Evolutionary conservation across 2,888 invertebrate genomes (phyloP).

Genomic region (Gymnocheta viridis): DNA sequence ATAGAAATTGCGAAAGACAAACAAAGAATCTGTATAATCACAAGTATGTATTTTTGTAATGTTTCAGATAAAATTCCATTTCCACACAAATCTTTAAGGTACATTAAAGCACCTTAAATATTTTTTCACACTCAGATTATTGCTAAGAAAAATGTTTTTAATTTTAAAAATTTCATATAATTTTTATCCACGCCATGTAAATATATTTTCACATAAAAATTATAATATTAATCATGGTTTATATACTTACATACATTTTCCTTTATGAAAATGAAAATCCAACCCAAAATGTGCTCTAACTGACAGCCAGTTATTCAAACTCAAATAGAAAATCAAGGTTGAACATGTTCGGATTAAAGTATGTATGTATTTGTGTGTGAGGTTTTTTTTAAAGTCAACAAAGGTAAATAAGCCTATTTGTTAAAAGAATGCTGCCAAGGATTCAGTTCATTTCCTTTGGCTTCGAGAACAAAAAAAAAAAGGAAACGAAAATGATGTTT

Average conservation of each 20-base stretch:
- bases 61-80: not conserved
- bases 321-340: conserved; percentile 57
- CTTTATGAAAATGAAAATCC: conserved; percentile 12
- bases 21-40: no score
- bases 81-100: not conserved
- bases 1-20: no score
- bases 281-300: conserved; percentile 44
- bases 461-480: conserved; percentile 48
- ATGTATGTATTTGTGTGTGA: not conserved
- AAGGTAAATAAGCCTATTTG: conserved; percentile 68
- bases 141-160: conserved; percentile 60
- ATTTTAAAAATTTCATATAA: conserved; percentile 52
- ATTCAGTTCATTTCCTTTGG: conserved; percentile 54
- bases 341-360: not conserved
- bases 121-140: not conserved
- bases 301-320: conserved; percentile 55
- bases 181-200: conserved; percentile 9
- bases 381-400: conserved; percentile 27
- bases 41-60: not conserved
- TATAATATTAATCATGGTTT: conserved; percentile 57
- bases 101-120: conserved; percentile 3
- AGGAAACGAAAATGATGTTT: conserved; percentile 28
- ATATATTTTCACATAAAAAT: conserved; percentile 37
- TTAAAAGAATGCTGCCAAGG: conserved; percentile 51
- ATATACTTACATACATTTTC: not conserved